Conservation (phyloP, 2,888 invertebrate genomes). For the Noctua pronuba region DNA sequence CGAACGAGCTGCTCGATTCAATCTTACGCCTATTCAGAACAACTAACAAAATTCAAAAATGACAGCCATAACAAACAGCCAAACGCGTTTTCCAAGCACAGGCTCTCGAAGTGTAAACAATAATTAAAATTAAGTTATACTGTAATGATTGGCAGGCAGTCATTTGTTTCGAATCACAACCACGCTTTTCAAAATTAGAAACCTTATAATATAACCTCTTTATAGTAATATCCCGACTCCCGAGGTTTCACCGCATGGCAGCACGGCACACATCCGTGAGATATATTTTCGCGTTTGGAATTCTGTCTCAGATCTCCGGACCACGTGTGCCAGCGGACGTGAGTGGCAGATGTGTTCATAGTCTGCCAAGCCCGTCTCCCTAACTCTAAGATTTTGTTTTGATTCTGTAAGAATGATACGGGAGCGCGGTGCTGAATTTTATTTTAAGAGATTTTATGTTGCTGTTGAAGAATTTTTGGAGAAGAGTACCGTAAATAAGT, state of each 20-base stretch:
- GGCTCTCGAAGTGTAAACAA: background rate
- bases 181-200: background rate
- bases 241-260: conserved; percentile 24
- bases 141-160: too few species aligned
- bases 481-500: background rate
- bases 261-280: conserved; percentile 27
- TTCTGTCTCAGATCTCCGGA: conserved; percentile 35
- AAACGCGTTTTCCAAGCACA: background rate
- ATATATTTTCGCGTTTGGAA: conserved; percentile 53
- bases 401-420: conserved; percentile 51
- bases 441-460: conserved; percentile 1
- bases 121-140: background rate
- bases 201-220: background rate
- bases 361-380: conserved; percentile 42
- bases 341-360: conserved; percentile 67
- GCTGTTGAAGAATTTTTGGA: background rate
- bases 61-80: background rate
- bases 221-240: background rate
- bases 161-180: background rate
- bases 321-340: conserved; percentile 60
- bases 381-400: conserved; percentile 57
- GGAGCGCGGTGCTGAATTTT: conserved; percentile 15
- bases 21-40: background rate
- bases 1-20: background rate
- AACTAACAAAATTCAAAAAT: background rate